Evolutionary conservation across 2,797 vertebrate species (phyloP), one percentile per base, ranked within the genome.

Genomic region (Pangasius mekongensis): DNA sequence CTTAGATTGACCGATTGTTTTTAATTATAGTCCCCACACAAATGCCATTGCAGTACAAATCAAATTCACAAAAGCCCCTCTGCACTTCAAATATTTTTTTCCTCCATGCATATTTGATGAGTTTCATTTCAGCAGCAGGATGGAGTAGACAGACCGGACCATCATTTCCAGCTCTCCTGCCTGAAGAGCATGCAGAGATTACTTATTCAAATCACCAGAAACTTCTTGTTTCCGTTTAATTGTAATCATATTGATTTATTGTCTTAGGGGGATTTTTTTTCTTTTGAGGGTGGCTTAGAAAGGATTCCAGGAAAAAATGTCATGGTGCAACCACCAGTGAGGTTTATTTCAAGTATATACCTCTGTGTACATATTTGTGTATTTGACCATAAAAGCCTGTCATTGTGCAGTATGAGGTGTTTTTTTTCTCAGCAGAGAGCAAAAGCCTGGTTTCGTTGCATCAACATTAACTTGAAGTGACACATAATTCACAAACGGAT

Each of bases 381-480:
- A 76, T 89, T 83, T 85, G 83, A 43, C 67, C 78, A 84, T 64
- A 66, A 85, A 85, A 71, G 33, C 77, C 67, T 87, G 83, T 83
- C 66, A 83, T 87, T 91, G 81, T 87, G 66, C 83, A 67, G 27
- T 52, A 73, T 62, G 58, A 49, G 71, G 36, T 73, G 47, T 36
- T 58, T 58, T 62, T n/a, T 84, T 88, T 76, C 77, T 85, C n/a
- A 73, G 11, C 83, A 16, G 7, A 86, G 36, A 82, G 67, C 54
- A 43, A 84, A 64, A 73, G 39, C 74, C 83, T 62, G 10, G 71
- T 85, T 86, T 87, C 81, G n/a, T 87, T 78, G 62, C 81, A 73
- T 90, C 90, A 85, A 84, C 76, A 89, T 91, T 91, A 92, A 91
- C 80, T 69, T 82, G 60, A 89, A 78, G 77, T 84, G 89, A 90